Evolutionary conservation across 2,797 vertebrate genomes (phyloP).

Genomic region (Anguilla pacifica): DNA sequence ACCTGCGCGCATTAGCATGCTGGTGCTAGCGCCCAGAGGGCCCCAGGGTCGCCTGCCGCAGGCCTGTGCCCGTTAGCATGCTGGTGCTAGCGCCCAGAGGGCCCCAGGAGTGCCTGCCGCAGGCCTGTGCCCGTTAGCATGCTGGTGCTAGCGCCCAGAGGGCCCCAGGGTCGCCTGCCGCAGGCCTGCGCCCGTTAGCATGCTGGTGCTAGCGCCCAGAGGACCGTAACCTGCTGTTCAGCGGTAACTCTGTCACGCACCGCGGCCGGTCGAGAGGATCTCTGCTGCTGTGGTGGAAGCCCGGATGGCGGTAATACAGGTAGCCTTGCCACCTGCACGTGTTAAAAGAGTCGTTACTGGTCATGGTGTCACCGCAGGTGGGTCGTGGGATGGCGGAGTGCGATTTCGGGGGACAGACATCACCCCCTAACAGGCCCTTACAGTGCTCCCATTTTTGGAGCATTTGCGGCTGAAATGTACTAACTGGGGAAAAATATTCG

Average conservation of each 20-base stretch:
- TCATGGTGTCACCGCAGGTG: no score
- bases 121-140: slow-evolving; percentile 40
- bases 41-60: slow-evolving; percentile 29
- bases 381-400: no score
- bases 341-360: no score
- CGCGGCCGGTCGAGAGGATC: not conserved
- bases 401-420: no score
- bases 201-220: slow-evolving; percentile 49
- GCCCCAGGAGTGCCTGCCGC: slow-evolving; percentile 40
- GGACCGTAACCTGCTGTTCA: slow-evolving; percentile 36
- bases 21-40: not conserved
- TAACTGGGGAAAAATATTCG: no score
- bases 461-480: no score
- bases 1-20: slow-evolving; percentile 39
- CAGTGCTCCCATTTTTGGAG: no score
- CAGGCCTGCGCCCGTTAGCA: no score
- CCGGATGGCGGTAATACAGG: not conserved
- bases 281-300: not conserved
- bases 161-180: slow-evolving; percentile 32
- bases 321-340: not conserved
- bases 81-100: slow-evolving; percentile 50
- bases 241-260: no score
- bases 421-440: no score
- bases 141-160: not conserved
- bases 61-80: no score